Evolutionary conservation across 2,888 invertebrate species (phyloP), one percentile per base, ranked within the genome.

Genomic region (Synergus itoensis): DNA sequence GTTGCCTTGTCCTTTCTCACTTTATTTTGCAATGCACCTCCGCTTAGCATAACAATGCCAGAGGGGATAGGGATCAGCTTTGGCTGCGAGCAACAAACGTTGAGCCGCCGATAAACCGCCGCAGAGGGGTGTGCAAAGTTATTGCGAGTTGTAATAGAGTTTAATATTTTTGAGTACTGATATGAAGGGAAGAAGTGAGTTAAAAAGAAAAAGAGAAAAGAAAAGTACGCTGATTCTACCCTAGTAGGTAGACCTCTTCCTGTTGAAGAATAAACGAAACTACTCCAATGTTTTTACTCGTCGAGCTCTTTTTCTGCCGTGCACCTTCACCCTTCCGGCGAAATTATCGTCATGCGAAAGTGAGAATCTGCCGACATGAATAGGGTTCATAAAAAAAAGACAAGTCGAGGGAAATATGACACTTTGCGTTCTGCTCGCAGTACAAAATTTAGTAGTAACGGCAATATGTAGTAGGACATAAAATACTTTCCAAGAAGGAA

Each of bases 291-390:
- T 11, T 12, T 14, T 45, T 45, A 45, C 45, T 45, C 45, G 45
- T 45, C 4, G 45, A 45, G 45, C 11, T 28, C 11, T 11, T 60
- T 60, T 14, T 21, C 12, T 12, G 9, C 12, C 60, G 8, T 28
- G 12, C 5, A 60, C 18, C 12, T 4, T 60, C 60, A 60, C 21
- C 18, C 28, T 60, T 60, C 60, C 60, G 63, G 41, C 36, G 64
- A 82, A 82, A 80, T 82, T 82, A 82, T 82, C 80, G 77, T 21
- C 48, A 62, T 69, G 40, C 43, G 64, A 80, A 78, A 82, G 81
- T 76, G 81, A 77, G 82, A 79, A 82, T 81, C 77, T 77, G 78
- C 78, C 67, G 12, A 45, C 65, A 65, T 75, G 67, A 57, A 77
- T 45, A n/a, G 80, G 21, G 21, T 36, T 36, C 5, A 18, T 18